Conservation (phyloP, 1,140 invertebrate genomes). For the Drosophila suzukii region DNA sequence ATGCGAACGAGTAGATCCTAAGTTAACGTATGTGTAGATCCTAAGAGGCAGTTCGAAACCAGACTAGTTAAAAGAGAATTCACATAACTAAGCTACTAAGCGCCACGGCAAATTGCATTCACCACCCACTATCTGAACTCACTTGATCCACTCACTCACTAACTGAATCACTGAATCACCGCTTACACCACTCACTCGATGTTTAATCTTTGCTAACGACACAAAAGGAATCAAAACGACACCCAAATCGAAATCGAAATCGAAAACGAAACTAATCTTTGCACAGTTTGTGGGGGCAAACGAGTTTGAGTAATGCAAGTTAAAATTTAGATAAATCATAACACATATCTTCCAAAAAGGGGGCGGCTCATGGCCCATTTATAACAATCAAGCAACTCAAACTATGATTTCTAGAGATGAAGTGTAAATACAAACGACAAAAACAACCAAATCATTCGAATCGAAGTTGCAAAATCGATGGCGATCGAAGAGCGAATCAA, state of each 20-base stretch:
- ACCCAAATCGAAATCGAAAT: conserved; percentile 37
- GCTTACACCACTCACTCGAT: conserved; percentile 41
- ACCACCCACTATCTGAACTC: conserved; percentile 40
- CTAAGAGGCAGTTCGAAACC: conserved; percentile 42
- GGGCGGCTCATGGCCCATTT: conserved; percentile 38
- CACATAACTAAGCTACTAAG: conserved; percentile 61
- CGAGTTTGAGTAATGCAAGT: conserved; percentile 34
- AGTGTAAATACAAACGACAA: conserved; percentile 63
- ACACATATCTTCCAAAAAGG: conserved; percentile 74
- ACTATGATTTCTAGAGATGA: conserved; percentile 59
- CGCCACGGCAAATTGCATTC: conserved; percentile 48
- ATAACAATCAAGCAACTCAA: conserved; percentile 66
- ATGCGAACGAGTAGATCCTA: conserved; percentile 50
- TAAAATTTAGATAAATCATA: conserved; percentile 70
- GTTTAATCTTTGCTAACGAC: conserved; percentile 56
- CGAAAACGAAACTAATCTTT: conserved; percentile 46
- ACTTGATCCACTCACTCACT: conserved; percentile 35
- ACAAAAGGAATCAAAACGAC: conserved; percentile 33
- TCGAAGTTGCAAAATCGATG: conserved; percentile 18
- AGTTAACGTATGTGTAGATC: conserved; percentile 56
- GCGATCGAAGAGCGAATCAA: conserved; percentile 31
- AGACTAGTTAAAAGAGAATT: conserved; percentile 50
- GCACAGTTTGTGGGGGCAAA: conserved; percentile 60
- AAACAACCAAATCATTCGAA: conserved; percentile 33
- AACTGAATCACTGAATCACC: conserved; percentile 40